Evolutionary conservation across 1,140 invertebrate genomes (phyloP), one percentile per base, ranked within the genome.

Genomic region (Philotrypesis tridentata): DNA sequence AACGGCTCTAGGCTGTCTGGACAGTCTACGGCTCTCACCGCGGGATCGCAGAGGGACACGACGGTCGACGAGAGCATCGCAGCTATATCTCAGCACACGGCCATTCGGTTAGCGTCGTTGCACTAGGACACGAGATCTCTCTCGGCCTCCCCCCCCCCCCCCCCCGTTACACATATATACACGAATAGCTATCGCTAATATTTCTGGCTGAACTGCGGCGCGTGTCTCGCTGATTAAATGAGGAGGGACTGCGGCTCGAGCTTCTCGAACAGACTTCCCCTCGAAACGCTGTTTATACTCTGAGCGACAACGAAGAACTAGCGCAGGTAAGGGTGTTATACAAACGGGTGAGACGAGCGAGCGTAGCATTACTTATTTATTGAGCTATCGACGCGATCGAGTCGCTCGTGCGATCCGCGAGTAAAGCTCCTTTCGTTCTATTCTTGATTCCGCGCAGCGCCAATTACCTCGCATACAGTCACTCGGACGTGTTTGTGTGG

Each of bases 81-180:
- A 14, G 8, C 40, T 14, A 14, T 17, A 21, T n/a, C 31, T n/a
- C n/a, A n/a, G n/a, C n/a, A n/a, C n/a, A n/a, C n/a, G n/a, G n/a
- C n/a, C n/a, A n/a, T n/a, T n/a, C n/a, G n/a, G n/a, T n/a, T 82
- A 82, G 80, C 73, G 80, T 82, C 80, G 73, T 33, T 82, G 31
- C 31, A 75, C 6, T 74, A 55, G 48, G 48, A n/a, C 21, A 55
- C 21, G 48, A n/a, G n/a, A n/a, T n/a, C n/a, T n/a, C n/a, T n/a
- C n/a, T n/a, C n/a, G n/a, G n/a, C n/a, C n/a, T n/a, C n/a, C n/a
- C n/a, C n/a, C n/a, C n/a, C n/a, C n/a, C n/a, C n/a, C n/a, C n/a
- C n/a, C n/a, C n/a, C n/a, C n/a, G n/a, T 37, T 55, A 55, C 7
- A 55, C 48, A n/a, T 55, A 55, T 74, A 70, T 37, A 75, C 25